Base-by-base conservation (phyloP, 2,888 invertebrate genomes). In the Watsonalla binaria region DNA sequence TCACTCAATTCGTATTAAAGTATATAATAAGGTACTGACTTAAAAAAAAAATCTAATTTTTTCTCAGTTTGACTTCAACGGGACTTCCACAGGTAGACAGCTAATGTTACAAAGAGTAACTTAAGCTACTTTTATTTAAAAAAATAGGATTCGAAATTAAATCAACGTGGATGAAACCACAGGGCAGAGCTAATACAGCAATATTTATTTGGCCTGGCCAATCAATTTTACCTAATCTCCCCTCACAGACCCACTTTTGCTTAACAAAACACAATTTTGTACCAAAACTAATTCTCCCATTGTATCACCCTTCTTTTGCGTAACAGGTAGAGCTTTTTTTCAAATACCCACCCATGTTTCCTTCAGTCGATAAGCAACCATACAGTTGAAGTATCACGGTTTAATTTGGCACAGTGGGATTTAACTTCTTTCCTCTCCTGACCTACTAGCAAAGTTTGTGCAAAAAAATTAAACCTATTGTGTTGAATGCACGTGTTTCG, bases 291-390 rank as follows among this genome's bases (percentile, higher is more conserved):
- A 49, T 37, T 49, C 24, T 49, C 13, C 14, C 37, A 11, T 49
- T 15, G 37, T 37, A 49, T 14, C 60, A 74, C 70, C 74, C 74
- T 70, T 67, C 59, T 63, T 71, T 76, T 72, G 69, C 72, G 69
- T 77, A 79, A 80, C 80, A 80, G 80, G 80, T 80, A 80, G 70
- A 64, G 55, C 51, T 52, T 47, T 46, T 48, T 7, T 6, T 24
- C 62, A 56, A 61, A 52, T 6, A 33, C 62, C 58, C 60, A 53
- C 5, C 37, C 49, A 51, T 6, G 8, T 4, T 0, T 9, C 9
- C 5, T 9, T 8, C n/a, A 58, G 0, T 6, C 11, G 4, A 70
- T 57, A 53, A 51, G 59, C 34, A 54, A n/a, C 53, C 51, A 47
- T 70, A 57, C 5, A 0, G 0, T 0, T 0, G 0, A 0, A 39